Conservation (phyloP, 1,140 invertebrate species). For the Pemphigus obesinymphae region DNA sequence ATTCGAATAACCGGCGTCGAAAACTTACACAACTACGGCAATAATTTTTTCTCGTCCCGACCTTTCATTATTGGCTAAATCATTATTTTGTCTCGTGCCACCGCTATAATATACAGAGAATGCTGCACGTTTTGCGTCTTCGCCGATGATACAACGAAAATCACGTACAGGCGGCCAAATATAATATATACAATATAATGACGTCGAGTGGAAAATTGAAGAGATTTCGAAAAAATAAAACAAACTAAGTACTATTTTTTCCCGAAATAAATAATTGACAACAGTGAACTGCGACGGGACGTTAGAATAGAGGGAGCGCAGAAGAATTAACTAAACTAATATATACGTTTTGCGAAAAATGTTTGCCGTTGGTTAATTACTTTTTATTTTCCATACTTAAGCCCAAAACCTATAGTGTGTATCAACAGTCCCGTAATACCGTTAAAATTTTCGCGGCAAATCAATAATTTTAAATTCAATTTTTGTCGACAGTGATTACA, state of each 20-base stretch:
- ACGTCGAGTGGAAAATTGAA: background rate
- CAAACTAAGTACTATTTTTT: background rate
- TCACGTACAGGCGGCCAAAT: background rate
- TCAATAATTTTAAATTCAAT: too few species aligned
- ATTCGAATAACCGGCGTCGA: background rate
- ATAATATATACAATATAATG: background rate
- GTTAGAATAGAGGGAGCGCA: too few species aligned
- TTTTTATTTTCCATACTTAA: background rate
- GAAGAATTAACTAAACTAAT: background rate
- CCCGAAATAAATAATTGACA: background rate
- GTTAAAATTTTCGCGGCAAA: too few species aligned
- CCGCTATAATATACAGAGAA: background rate
- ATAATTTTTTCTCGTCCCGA: background rate
- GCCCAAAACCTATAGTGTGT: too few species aligned
- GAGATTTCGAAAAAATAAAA: background rate
- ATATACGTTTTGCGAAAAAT: background rate
- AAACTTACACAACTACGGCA: background rate
- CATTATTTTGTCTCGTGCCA: conserved; percentile 8
- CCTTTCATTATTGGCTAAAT: conserved; percentile 35
- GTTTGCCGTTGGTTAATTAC: background rate
- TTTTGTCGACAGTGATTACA: too few species aligned
- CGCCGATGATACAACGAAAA: background rate
- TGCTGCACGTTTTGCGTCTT: background rate
- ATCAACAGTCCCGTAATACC: too few species aligned
- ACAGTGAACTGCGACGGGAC: background rate